Percentiles rank a stretch among this genome's conserved stretches.
These are phyloP conservation scores for Drosophila cardini DNA, from an alignment of 1,140 invertebrate species.

Conservation along the genomic window DNA sequence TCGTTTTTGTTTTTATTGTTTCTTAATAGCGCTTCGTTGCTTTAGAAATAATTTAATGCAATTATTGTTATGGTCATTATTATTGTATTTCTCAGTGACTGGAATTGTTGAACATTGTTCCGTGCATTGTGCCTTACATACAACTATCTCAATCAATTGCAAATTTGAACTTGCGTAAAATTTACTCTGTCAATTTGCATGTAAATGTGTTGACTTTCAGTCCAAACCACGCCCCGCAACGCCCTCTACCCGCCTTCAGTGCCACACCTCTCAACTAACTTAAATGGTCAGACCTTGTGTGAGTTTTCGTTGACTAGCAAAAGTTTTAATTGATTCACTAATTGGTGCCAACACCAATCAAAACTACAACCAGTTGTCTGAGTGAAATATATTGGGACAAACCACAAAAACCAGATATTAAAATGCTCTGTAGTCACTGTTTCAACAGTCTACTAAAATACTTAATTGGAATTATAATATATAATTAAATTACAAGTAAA, in stretches of 20 bases:
- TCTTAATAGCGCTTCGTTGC: constrained; percentile 35
- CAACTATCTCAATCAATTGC: no score
- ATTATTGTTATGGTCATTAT: constrained; percentile 27
- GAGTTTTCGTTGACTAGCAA: not conserved
- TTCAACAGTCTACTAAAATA: no score
- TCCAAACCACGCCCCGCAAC: no score
- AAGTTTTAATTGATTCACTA: constrained; percentile 58
- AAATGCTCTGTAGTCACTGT: no score
- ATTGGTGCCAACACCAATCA: constrained; percentile 50
- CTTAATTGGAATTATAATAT: no score
- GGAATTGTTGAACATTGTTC: constrained; percentile 14
- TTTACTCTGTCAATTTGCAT: not conserved
- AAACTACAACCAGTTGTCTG: constrained; percentile 27
- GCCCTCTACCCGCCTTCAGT: not conserved
- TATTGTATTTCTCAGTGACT: constrained; percentile 55
- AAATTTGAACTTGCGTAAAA: no score
- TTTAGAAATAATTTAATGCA: constrained; percentile 22
- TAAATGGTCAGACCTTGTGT: not conserved
- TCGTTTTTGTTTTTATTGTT: constrained; percentile 28
- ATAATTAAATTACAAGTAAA: no score
- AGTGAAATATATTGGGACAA: not conserved
- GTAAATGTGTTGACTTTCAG: not conserved
- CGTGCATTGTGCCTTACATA: not conserved
- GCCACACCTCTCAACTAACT: not conserved
- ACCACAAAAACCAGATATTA: no score